Evolutionary conservation across 2,888 invertebrate species (phyloP), one percentile per base, ranked within the genome.

Genomic region (Calameuta filiformis): DNA sequence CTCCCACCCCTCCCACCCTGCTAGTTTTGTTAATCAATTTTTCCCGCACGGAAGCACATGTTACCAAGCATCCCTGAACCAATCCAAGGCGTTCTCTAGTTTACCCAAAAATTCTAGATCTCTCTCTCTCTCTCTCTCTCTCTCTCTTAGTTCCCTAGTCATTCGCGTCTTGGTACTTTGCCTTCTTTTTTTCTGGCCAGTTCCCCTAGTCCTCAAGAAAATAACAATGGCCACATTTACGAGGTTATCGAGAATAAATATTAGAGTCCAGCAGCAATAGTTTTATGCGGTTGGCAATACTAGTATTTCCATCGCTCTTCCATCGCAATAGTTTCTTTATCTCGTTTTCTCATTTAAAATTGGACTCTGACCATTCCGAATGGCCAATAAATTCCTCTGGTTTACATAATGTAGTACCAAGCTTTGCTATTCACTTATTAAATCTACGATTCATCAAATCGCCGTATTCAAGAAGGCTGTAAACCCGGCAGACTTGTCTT

Each of bases 21-120:
- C 73, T 80, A 77, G 78, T 77, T 79, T 76, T 80, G 82, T 84
- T 87, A 85, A 87, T 86, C 87, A 90, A 89, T 89, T 89, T 90
- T 89, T 88, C 85, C 71, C 33, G 71, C 12, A 34, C 71, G 71
- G 83, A 79, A 76, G 78, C 76, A 75, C 56, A 73, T 31, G 40
- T 56, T 56, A 56, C 56, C 56, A 56, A 56, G 56, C 56, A 56
- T 56, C 56, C 23, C 23, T 56, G 56, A 23, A 56, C 56, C 56
- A 56, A 56, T 56, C 56, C 9, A 23, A 56, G 23, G 23, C 56
- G 2, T 23, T 23, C 23, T 1, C 23, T 1, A 9, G 2, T 56
- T 56, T 23, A 56, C 23, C 56, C 15, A 56, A 56, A 56, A 56
- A 56, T 56, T 56, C 71, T 69, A 40, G 12, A 23, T 33, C 40